A percentile compares a stretch with the other conserved stretches of the same genome.
phyloP scores from a whole-genome alignment of 2,797 vertebrate species.

The Aphelocoma californica region DNA sequence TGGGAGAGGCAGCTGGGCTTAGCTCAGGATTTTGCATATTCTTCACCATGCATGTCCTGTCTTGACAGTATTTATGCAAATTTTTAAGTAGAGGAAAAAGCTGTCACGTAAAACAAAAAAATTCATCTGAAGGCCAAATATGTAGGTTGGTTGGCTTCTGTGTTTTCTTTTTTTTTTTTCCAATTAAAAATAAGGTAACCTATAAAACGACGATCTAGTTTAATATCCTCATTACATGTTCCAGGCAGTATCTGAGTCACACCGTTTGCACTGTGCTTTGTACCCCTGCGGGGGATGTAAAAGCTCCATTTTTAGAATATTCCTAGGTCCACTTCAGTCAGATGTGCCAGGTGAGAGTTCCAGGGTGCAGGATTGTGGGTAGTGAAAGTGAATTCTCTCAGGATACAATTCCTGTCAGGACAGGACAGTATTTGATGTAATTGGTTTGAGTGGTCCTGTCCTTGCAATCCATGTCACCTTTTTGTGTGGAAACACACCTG shows the following conservation, averaged over 20 bases:
- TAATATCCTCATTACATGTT: constrained; percentile 53
- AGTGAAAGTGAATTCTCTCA: neutral
- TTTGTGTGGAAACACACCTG: neutral
- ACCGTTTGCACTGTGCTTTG: neutral
- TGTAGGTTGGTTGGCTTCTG: constrained; percentile 55
- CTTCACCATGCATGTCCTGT: constrained; percentile 37
- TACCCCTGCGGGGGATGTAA: neutral
- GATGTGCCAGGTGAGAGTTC: neutral
- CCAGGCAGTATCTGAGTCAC: constrained; percentile 58
- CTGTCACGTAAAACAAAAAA: constrained; percentile 55
- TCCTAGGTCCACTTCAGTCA: neutral
- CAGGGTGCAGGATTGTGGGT: neutral
- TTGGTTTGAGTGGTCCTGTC: neutral
- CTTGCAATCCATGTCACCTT: neutral
- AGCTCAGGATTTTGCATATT: constrained; percentile 24
- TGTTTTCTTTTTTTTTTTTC: neutral
- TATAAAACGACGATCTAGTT: constrained; percentile 37
- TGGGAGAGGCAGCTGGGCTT: constrained; percentile 24
- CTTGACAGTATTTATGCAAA: constrained; percentile 64
- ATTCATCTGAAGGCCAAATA: constrained; percentile 52
- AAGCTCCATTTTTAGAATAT: neutral
- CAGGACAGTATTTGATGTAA: neutral
- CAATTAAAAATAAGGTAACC: constrained; percentile 38
- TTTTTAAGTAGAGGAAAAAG: constrained; percentile 56
- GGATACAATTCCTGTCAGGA: neutral